phyloP scores from a whole-genome alignment of 2,113 vertebrate species.

The Aegotheles bennettii region DNA sequence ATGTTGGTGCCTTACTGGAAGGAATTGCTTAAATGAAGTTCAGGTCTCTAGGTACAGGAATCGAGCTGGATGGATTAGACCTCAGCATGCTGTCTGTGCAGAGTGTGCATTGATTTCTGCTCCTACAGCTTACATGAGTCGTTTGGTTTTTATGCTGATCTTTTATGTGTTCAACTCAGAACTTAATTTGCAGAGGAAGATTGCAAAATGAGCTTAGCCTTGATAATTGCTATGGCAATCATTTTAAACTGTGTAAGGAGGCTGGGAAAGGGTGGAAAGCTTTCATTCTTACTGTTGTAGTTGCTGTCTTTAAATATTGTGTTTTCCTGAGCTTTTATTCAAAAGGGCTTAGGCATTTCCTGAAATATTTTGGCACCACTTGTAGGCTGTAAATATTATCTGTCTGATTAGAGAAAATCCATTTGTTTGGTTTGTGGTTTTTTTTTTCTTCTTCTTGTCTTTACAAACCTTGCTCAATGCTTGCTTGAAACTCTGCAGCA shows the following conservation, averaged over 20 bases:
- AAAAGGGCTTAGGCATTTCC: conserved; percentile 46
- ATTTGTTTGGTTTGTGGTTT: not conserved
- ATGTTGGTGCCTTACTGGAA: not conserved
- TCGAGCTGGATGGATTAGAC: not conserved
- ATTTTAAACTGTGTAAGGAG: conserved; percentile 25
- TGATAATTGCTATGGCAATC: conserved; percentile 29
- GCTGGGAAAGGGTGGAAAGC: conserved; percentile 6
- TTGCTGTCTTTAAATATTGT: conserved; percentile 24
- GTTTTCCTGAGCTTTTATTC: conserved; percentile 45
- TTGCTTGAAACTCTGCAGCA: not conserved
- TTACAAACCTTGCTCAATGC: not conserved
- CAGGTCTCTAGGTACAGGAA: not conserved
- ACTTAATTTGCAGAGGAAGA: conserved; percentile 17
- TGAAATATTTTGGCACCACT: conserved; percentile 58
- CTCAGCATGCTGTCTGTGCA: not conserved
- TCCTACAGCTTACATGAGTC: not conserved
- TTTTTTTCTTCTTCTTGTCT: not conserved
- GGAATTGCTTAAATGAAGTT: not conserved
- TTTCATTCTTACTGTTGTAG: conserved; percentile 15
- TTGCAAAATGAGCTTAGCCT: conserved; percentile 3
- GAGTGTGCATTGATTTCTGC: not conserved
- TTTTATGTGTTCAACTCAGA: not conserved
- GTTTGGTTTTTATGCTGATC: not conserved
- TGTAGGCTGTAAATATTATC: conserved; percentile 51
- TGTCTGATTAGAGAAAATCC: conserved; percentile 52